These are phyloP conservation scores for Nezara viridula DNA, from an alignment of 2,888 invertebrate genomes.

Conservation along the genomic window DNA sequence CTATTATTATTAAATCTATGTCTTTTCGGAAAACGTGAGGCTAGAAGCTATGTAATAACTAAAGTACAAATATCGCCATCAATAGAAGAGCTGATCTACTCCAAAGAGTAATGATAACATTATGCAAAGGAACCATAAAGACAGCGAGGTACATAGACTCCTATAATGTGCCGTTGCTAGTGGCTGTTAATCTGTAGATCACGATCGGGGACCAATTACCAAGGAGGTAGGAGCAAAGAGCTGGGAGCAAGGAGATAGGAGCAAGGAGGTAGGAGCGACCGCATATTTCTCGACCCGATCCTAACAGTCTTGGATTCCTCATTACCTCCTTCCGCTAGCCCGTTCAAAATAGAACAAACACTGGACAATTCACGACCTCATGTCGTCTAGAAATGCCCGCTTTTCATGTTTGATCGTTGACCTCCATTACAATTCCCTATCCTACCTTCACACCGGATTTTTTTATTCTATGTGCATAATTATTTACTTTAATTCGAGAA, in stretches of 20 bases:
- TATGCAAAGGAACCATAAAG: not conserved
- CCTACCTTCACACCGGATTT: no score
- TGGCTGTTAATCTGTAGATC: slow-evolving; percentile 26
- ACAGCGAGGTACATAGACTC: not conserved
- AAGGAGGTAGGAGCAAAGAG: not conserved
- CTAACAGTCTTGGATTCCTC: not conserved
- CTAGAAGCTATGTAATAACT: not conserved
- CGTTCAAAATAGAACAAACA: not conserved
- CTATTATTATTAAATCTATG: no score
- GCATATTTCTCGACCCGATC: slow-evolving; percentile 12
- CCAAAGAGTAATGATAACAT: not conserved
- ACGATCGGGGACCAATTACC: not conserved
- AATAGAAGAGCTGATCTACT: not conserved
- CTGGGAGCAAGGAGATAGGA: not conserved
- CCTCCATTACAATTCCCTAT: not conserved
- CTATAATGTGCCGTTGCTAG: not conserved
- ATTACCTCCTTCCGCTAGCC: not conserved
- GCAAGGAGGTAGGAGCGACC: not conserved
- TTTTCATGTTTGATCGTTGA: not conserved
- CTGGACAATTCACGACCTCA: not conserved
- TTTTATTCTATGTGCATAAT: no score
- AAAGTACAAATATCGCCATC: not conserved
- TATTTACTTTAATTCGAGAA: no score
- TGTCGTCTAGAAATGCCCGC: not conserved
- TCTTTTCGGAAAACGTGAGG: not conserved